Base-by-base conservation (phyloP, 2,797 vertebrate species). In the Clarias platycephalus region DNA sequence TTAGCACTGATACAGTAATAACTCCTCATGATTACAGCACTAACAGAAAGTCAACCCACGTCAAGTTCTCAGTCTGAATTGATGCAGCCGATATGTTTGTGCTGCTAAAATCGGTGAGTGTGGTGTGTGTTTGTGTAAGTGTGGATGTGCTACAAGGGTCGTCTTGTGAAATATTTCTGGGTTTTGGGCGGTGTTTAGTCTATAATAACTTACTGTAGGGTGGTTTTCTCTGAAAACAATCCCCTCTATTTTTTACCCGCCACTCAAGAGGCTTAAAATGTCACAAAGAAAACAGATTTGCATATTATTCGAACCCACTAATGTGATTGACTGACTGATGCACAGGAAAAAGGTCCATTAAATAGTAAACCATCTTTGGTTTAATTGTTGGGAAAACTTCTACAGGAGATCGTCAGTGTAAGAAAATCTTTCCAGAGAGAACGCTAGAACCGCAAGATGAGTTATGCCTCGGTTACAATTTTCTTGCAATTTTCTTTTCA, bases 1-100 rank as follows among this genome's bases (percentile, higher is more conserved):
- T 87, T 89, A 89, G 84, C 78, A 82, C 66, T 75, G 44, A 87
- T 85, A 82, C 72, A 78, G 74, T 81, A 87, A 85, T 87, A 85
- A 83, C 81, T 83, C 81, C 66, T 83, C 60, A 83, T 86, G 72
- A 84, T 81, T 83, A 80, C 81, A 80, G 49, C 74, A 83, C 80
- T 79, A 86, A 79, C 58, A 80, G 60, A 80, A 72, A 79, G 75
- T 83, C 85, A 74, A 67, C 9, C 57, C 49, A 74, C 84, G 79
- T 83, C 75, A 78, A n/a, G 57, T 62, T 82, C 60, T 57, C 15
- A 28, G 20, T 64, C 64, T 26, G 44, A 55, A 71, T 37, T 70
- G 77, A 28, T 81, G 60, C 34, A 72, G 26, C 10, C 34, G 37
- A 63, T 62, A 49, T 70, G 40, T 57, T 72, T 80, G 66, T 72